phyloP scores from a whole-genome alignment of 1,140 invertebrate genomes.

The Drosophila parvula region DNA sequence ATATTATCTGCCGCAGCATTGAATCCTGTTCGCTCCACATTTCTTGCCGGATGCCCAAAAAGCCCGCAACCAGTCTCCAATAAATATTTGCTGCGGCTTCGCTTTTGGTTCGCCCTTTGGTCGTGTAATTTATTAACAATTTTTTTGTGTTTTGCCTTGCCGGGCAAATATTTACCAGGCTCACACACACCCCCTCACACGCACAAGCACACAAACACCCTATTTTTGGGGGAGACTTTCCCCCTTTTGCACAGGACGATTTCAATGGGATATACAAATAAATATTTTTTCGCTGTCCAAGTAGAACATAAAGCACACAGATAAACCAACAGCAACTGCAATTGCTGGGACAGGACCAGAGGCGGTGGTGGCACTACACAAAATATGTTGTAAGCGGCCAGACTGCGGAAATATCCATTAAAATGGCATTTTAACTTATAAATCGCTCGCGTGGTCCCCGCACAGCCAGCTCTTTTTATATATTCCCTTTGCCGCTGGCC shows the following conservation, averaged over 20 bases:
- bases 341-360: slow-evolving; percentile 10
- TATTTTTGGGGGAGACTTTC: slow-evolving; percentile 10
- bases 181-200: slow-evolving; percentile 19
- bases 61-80: slow-evolving; percentile 24
- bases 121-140: slow-evolving; percentile 63
- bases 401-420: slow-evolving; percentile 80
- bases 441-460: slow-evolving; percentile 60
- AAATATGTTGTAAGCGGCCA: slow-evolving; percentile 70
- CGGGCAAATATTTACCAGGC: slow-evolving; percentile 38
- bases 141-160: slow-evolving; percentile 45
- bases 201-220: neutral
- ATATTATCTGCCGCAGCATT: neutral
- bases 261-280: slow-evolving; percentile 58
- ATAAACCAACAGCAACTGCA: slow-evolving; percentile 42
- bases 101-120: slow-evolving; percentile 28
- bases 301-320: slow-evolving; percentile 51
- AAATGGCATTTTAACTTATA: slow-evolving; percentile 82
- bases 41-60: slow-evolving; percentile 6
- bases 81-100: slow-evolving; percentile 58
- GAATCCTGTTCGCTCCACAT: neutral
- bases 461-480: slow-evolving; percentile 43
- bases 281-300: slow-evolving; percentile 51
- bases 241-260: slow-evolving; percentile 8
- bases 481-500: slow-evolving; percentile 64
- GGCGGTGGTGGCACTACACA: slow-evolving; percentile 32